phyloP scores from a whole-genome alignment of 2,113 vertebrate species.

The Euleptes europaea region DNA sequence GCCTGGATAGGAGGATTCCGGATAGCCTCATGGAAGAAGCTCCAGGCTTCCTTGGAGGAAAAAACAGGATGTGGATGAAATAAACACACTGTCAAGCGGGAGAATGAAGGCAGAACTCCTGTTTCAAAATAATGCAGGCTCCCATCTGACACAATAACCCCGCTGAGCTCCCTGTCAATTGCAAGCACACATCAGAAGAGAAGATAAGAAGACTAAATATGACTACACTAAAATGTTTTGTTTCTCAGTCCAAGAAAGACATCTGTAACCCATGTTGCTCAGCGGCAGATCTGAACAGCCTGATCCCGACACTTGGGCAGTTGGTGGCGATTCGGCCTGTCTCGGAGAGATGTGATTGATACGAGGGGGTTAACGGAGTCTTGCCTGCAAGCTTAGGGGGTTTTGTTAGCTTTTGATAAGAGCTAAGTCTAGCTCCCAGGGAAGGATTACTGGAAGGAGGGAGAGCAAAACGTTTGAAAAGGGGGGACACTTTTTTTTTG shows the following conservation, averaged over 20 bases:
- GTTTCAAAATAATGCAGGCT: not conserved
- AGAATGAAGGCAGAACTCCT: not conserved
- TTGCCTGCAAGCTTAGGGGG: slow-evolving; percentile 21
- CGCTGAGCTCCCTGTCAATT: not conserved
- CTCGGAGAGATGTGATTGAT: slow-evolving; percentile 40
- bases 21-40: not conserved
- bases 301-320: not conserved
- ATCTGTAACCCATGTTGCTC: not conserved
- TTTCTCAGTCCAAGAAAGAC: not conserved
- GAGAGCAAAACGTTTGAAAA: slow-evolving; percentile 18
- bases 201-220: not conserved
- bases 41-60: not conserved
- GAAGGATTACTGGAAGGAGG: slow-evolving; percentile 41
- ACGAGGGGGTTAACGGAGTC: not conserved
- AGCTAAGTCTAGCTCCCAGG: slow-evolving; percentile 30
- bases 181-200: not conserved
- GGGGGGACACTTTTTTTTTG: slow-evolving; percentile 10
- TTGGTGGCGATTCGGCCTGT: slow-evolving; percentile 36
- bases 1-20: not conserved
- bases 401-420: slow-evolving; percentile 45
- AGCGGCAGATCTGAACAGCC: not conserved
- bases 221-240: not conserved
- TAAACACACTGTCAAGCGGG: not conserved
- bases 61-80: not conserved
- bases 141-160: not conserved